Conservation (phyloP, 2,888 invertebrate species). For the Cyaniris semiargus region DNA sequence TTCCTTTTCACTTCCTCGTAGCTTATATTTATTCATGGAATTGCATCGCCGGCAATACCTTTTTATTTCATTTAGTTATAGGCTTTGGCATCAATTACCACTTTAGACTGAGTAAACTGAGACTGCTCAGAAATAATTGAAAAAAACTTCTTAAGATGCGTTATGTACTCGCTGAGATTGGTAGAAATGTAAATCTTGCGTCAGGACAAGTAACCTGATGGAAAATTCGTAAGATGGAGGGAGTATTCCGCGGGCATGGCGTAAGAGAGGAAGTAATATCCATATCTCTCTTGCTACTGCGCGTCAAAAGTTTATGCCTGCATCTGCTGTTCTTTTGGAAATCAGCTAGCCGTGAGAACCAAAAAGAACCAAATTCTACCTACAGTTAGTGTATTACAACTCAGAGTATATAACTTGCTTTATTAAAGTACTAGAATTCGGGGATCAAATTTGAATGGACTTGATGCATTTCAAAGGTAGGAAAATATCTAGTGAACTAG, state of each 20-base stretch:
- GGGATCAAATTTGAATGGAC: background rate
- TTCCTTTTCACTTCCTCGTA: slow-evolving; percentile 42
- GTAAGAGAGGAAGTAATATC: too few relatives aligned
- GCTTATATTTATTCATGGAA: slow-evolving; percentile 41
- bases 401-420: background rate
- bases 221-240: background rate
- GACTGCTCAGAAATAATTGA: background rate
- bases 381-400: too few relatives aligned
- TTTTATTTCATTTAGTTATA: slow-evolving; percentile 2
- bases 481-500: slow-evolving; percentile 2
- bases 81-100: background rate
- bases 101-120: background rate
- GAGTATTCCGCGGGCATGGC: too few relatives aligned
- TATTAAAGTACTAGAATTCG: background rate
- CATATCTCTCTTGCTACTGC: too few relatives aligned
- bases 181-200: too few relatives aligned
- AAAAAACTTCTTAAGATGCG: background rate
- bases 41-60: slow-evolving; percentile 1
- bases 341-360: too few relatives aligned
- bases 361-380: too few relatives aligned
- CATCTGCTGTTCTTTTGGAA: too few relatives aligned
- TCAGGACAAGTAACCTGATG: background rate
- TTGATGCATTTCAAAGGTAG: background rate
- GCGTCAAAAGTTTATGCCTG: too few relatives aligned
- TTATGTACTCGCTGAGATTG: background rate